Percentiles rank a stretch among this genome's conserved stretches.
Conservation (phyloP, 1,140 invertebrate genomes). For the Ostrea edulis region DNA sequence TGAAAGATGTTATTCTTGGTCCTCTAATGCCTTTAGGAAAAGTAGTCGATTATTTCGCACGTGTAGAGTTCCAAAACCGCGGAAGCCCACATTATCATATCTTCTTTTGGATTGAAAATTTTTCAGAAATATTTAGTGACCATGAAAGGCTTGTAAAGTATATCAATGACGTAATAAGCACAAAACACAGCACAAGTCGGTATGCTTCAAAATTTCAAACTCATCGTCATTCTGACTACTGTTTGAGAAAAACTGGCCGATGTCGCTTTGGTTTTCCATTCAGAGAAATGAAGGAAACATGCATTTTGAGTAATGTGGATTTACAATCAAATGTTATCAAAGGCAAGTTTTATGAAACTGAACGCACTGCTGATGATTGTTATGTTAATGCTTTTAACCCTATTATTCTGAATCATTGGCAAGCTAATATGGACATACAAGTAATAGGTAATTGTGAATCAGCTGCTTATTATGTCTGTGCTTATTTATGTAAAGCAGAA, state of each 20-base stretch:
- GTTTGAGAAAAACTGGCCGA: no score
- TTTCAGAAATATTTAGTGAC: slow-evolving; percentile 21
- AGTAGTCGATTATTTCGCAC: slow-evolving; percentile 51
- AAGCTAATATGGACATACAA: slow-evolving; percentile 64
- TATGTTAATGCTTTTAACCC: slow-evolving; percentile 61
- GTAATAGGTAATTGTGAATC: slow-evolving; percentile 56
- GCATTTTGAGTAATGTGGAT: no score
- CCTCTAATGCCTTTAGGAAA: slow-evolving; percentile 52
- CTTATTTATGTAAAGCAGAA: slow-evolving; percentile 62
- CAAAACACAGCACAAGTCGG: no score
- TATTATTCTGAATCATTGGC: slow-evolving; percentile 54
- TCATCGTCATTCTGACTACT: no score
- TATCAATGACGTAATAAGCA: no score
- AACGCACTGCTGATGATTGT: slow-evolving; percentile 24
- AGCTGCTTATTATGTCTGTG: slow-evolving; percentile 64
- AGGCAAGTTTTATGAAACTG: slow-evolving; percentile 55
- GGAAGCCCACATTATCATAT: slow-evolving; percentile 58
- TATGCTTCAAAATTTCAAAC: no score
- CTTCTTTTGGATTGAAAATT: slow-evolving; percentile 55
- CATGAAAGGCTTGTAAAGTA: background rate
- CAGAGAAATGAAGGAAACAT: no score
- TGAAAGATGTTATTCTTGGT: slow-evolving; percentile 53
- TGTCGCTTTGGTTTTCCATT: no score
- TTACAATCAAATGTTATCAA: background rate
- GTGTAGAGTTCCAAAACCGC: slow-evolving; percentile 59